Evolutionary conservation across 53 echinoderm and acorn worm species (phyloP).

Genomic region (Holothuria leucospilota): DNA sequence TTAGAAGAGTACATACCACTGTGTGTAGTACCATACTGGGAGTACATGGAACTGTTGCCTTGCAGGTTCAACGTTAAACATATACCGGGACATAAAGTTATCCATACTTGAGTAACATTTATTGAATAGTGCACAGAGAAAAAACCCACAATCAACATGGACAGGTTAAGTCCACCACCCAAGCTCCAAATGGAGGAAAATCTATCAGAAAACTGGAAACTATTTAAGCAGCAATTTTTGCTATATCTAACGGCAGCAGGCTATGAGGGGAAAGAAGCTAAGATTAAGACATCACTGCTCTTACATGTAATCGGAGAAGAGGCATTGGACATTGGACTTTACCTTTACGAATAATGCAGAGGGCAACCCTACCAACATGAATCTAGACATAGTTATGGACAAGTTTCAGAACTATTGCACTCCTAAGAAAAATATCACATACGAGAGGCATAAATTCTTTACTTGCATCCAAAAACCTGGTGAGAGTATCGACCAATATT

Average conservation of each 20-base stretch:
- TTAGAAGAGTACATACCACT: too few species aligned
- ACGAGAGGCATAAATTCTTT: constrained; percentile 46
- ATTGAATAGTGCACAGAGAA: too few species aligned
- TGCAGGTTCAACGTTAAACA: too few species aligned
- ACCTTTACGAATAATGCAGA: neutral
- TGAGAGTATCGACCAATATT: constrained; percentile 37
- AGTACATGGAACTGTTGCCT: too few species aligned
- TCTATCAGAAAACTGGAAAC: constrained; percentile 48
- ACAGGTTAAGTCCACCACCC: neutral
- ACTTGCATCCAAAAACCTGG: constrained; percentile 25
- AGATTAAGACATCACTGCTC: constrained; percentile 28
- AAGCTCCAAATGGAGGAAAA: constrained; percentile 29
- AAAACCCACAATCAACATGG: neutral
- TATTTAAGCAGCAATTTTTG: constrained; percentile 51
- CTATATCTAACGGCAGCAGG: constrained; percentile 45
- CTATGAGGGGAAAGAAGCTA: constrained; percentile 41
- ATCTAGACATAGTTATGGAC: neutral
- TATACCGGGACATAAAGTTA: too few species aligned
- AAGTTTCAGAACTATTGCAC: constrained; percentile 78
- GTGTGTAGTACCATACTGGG: too few species aligned
- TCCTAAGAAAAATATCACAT: constrained; percentile 63
- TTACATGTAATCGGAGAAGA: constrained; percentile 55
- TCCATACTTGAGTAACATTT: too few species aligned
- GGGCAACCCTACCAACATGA: neutral
- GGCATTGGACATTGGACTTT: constrained; percentile 58